Evolutionary conservation across 2,888 invertebrate species (phyloP).

Genomic region (Onthophagus sagittarius): DNA sequence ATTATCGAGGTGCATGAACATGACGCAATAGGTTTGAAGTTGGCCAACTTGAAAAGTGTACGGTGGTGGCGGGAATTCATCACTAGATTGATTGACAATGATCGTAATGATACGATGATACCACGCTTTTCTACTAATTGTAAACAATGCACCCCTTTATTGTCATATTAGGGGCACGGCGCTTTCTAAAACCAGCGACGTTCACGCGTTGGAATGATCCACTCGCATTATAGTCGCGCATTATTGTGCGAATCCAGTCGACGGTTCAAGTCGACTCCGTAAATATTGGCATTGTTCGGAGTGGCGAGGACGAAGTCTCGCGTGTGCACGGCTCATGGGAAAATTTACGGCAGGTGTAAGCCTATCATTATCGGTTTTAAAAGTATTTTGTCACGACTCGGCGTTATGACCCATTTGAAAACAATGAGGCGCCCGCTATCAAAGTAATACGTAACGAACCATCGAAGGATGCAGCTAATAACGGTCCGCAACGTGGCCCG

Average conservation of each 20-base stretch:
- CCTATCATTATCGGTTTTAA: slow-evolving; percentile 8
- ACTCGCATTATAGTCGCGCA: too few relatives aligned
- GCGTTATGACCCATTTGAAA: slow-evolving; percentile 2
- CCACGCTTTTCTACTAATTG: slow-evolving; percentile 6
- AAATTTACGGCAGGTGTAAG: slow-evolving; percentile 10
- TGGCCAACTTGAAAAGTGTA: neutral
- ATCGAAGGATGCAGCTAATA: neutral
- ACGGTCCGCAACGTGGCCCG: neutral
- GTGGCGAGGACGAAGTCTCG: neutral
- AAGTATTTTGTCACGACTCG: slow-evolving; percentile 11
- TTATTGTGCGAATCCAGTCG: slow-evolving; percentile 5
- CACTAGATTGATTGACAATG: neutral
- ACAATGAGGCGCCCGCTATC: slow-evolving; percentile 6
- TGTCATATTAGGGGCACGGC: slow-evolving; percentile 14
- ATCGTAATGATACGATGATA: slow-evolving; percentile 3
- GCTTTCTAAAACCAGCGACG: slow-evolving; percentile 5
- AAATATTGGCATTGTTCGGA: slow-evolving; percentile 10
- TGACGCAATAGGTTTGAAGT: neutral
- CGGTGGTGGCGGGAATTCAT: neutral
- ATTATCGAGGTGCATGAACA: neutral
- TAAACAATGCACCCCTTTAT: slow-evolving; percentile 19
- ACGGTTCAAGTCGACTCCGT: neutral
- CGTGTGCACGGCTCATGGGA: slow-evolving; percentile 2
- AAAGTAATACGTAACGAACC: slow-evolving; percentile 14
- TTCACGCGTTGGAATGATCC: neutral